Percentiles rank a stretch among this genome's conserved stretches.
phyloP scores from a whole-genome alignment of 1,140 invertebrate species.

The Scaptomyza montana region DNA sequence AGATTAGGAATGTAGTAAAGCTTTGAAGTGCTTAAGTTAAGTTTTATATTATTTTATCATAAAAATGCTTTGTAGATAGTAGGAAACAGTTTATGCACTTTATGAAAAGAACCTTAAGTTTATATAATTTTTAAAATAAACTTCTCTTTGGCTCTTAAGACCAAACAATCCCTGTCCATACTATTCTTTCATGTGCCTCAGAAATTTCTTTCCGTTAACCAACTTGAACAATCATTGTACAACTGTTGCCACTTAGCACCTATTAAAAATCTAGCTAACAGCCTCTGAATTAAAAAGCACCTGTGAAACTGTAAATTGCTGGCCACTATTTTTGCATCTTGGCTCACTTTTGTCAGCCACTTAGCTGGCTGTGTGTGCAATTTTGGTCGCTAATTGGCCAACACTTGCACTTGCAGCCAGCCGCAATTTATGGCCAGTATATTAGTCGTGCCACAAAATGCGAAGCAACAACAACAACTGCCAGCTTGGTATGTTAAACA shows the following conservation, averaged over 20 bases:
- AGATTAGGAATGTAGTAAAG: too few species aligned
- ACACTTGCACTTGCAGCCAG: constrained; percentile 65
- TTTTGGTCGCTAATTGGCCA: constrained; percentile 70
- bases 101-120: too few species aligned
- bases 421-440: constrained; percentile 67
- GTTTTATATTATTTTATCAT: too few species aligned
- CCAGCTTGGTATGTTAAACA: constrained; percentile 42
- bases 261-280: constrained; percentile 52
- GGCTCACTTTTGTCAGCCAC: constrained; percentile 44
- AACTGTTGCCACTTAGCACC: constrained; percentile 53
- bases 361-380: constrained; percentile 46
- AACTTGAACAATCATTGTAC: constrained; percentile 13
- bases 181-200: too few species aligned
- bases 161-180: neutral
- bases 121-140: too few species aligned
- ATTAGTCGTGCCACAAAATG: constrained; percentile 47
- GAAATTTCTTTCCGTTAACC: neutral
- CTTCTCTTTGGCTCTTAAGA: too few species aligned
- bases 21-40: too few species aligned
- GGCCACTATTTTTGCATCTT: constrained; percentile 19
- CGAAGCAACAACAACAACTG: constrained; percentile 25
- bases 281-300: constrained; percentile 64
- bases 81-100: too few species aligned
- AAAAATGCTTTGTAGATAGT: too few species aligned
- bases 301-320: constrained; percentile 20